Base-by-base conservation (phyloP, 2,797 vertebrate genomes). In the Muraenolepis orangiensis region DNA sequence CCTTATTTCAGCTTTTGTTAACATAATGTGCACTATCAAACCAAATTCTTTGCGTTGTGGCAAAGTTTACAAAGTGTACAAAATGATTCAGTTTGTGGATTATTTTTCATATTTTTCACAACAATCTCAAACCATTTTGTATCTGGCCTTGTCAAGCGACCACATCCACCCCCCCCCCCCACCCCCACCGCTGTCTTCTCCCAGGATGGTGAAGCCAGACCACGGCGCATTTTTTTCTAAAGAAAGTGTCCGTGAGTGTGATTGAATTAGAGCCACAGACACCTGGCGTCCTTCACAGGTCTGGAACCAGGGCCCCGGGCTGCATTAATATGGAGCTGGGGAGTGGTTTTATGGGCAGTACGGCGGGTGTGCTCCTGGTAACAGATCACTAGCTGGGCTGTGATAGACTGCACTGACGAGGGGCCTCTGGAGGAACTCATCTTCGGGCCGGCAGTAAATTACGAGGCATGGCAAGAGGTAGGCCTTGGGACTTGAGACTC, bases 281-380 rank as follows among this genome's bases (percentile, higher is more conserved):
- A 79, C 71, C 67, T 64, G 8, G 36, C 77, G 91, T 91, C 91
- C 91, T 92, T 92, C 91, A 86, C 73, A 81, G 71, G 78, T 71
- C 84, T 76, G 80, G 71, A 80, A 75, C 73, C 0, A 69, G 46
- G 20, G 34, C 72, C 83, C 6, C 16, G 80, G 36, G 16, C 80
- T 71, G 74, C 87, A 88, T 90, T 88, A 90, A 89, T 90, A 87
- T 83, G 74, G 61, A 78, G 79, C 83, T 76, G 78, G 72, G 46
- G 84, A 87, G 86, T 84, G 85, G 87, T 89, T 93, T 93, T 91
- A 93, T 91, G 87, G 87, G 70, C 78, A 34, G 85, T 86, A 86
- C 84, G 88, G 90, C 86, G 80, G 81, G 86, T 87, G 84, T 84
- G 84, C 87, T 86, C 79, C 80, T 85, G 87, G 87, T 88, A 87